Evolutionary conservation across 2,888 invertebrate species (phyloP).

Genomic region (Tridacna crocea): DNA sequence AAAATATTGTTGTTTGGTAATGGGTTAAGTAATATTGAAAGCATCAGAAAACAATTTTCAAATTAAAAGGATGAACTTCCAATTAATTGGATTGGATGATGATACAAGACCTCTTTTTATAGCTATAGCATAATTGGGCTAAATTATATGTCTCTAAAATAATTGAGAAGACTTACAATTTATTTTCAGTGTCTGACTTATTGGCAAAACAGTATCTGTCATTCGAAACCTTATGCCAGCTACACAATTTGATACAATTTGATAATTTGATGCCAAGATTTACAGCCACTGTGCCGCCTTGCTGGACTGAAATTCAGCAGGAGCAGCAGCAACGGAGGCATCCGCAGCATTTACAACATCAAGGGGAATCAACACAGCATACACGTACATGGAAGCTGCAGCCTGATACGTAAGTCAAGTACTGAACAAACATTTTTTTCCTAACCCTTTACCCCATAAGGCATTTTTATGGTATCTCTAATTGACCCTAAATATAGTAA

Average conservation of each 20-base stretch:
- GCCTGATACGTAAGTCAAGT: slow-evolving; percentile 88
- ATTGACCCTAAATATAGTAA: too few species aligned
- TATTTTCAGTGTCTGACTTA: slow-evolving; percentile 73
- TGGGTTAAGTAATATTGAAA: too few species aligned
- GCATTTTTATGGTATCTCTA: too few species aligned
- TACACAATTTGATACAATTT: slow-evolving; percentile 91
- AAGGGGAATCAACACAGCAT: slow-evolving; percentile 89
- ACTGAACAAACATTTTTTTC: too few species aligned
- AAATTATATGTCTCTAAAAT: too few species aligned
- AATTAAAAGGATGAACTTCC: too few species aligned
- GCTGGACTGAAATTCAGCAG: slow-evolving; percentile 96
- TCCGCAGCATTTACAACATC: slow-evolving; percentile 90
- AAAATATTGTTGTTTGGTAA: too few species aligned
- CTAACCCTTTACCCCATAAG: too few species aligned
- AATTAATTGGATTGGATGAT: too few species aligned
- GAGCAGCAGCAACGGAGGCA: slow-evolving; percentile 95
- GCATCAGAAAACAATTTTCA: too few species aligned
- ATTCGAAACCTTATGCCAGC: slow-evolving; percentile 86
- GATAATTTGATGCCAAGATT: slow-evolving; percentile 90
- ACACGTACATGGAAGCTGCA: slow-evolving; percentile 95
- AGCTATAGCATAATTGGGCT: too few species aligned
- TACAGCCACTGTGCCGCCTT: slow-evolving; percentile 95
- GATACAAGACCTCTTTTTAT: too few species aligned
- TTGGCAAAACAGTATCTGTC: slow-evolving; percentile 87
- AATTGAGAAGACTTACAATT: background rate